phyloP scores from a whole-genome alignment of 2,113 vertebrate genomes.

The Megalops atlanticus region DNA sequence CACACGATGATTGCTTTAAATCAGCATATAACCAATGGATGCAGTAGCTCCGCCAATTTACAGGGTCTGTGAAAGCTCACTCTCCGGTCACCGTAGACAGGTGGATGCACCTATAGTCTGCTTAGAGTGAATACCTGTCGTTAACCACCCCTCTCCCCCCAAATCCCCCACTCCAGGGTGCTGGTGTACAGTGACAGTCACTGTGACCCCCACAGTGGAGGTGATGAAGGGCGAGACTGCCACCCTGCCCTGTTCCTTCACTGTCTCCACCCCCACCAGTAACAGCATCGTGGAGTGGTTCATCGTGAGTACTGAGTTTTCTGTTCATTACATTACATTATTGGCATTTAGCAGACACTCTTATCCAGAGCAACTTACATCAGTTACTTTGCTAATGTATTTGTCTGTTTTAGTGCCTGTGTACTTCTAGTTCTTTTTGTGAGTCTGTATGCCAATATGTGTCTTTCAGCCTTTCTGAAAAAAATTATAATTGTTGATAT shows the following conservation, averaged over 20 bases:
- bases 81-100: no score
- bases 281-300: constrained; percentile 71
- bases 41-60: no score
- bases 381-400: background rate
- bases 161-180: constrained; percentile 56
- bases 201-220: constrained; percentile 59
- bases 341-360: no score
- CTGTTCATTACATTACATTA: background rate
- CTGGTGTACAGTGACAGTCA: constrained; percentile 55
- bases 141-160: background rate
- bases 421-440: background rate
- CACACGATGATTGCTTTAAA: background rate
- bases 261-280: background rate
- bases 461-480: background rate
- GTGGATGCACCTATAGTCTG: no score
- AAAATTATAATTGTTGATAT: no score
- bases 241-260: constrained; percentile 67
- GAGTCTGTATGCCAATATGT: background rate
- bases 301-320: constrained; percentile 68
- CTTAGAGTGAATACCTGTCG: background rate
- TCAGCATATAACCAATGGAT: no score
- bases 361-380: no score
- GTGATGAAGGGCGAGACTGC: constrained; percentile 59
- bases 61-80: no score
- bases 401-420: background rate